Base-by-base conservation (phyloP, 2,113 vertebrate species). In the Phalacrocorax aristotelis region DNA sequence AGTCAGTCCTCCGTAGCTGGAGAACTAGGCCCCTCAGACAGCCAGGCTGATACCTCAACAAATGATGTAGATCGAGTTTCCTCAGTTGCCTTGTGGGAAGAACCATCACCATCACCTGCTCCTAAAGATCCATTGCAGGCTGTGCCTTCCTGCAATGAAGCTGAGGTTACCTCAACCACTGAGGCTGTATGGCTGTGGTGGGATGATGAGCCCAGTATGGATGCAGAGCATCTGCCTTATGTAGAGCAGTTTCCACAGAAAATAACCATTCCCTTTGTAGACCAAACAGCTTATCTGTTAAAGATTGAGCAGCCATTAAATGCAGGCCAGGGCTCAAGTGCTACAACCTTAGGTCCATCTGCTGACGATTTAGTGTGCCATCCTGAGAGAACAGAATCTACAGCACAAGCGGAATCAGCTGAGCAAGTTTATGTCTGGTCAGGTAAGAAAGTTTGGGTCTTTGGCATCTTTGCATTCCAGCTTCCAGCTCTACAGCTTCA, bases 391-490 rank as follows among this genome's bases (percentile, higher is more conserved):
- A 77, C 1, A 18, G 90, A 93, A 87, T 29, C 78, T 81, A 8
- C 79, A 83, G 75, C 71, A 40, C 15, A 66, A 55, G 20, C 89
- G 78, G 78, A 65, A 93, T 60, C 94, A 86, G 60, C 94, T 93
- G 91, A 90, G 57, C 86, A 84, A 91, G 86, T 94, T 95, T 96
- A 95, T 96, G 34, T 74, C 91, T 65, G 95, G 40, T 79, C 91
- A 97, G 96, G 96, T 98, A 97, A 97, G 97, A 94, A 93, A 83
- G 90, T 48, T 6, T 64, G 55, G 62, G 49, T 72, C n/a, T 82
- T 88, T 79, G 52, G 58, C 77, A 19, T 44, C 21, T 81, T 87
- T 69, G 16, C 34, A 25, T 89, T 87, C 65, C 44, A 82, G 55
- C 57, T 89, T 81, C 57, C 48, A 71, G 17, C 83, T 88, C n/a